phyloP scores from a whole-genome alignment of 2,113 vertebrate genomes.

The Neotoma lepida region DNA sequence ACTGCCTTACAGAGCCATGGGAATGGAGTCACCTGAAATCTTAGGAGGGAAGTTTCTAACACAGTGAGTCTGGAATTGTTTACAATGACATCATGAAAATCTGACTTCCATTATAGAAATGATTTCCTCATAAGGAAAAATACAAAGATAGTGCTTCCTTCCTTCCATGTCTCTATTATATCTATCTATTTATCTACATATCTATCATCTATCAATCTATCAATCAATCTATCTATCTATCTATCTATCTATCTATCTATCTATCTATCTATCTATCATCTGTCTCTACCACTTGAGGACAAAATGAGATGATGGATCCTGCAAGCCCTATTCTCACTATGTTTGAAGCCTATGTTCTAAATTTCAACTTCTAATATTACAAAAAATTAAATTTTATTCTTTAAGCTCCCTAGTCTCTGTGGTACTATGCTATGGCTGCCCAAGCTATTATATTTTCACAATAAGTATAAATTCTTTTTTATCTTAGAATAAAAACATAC shows the following conservation, averaged over 20 bases:
- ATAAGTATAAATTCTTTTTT: neutral
- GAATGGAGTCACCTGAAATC: neutral
- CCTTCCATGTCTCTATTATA: neutral
- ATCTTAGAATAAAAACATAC: neutral
- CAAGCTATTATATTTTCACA: neutral
- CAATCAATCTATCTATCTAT: neutral
- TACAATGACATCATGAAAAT: neutral
- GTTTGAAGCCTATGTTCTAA: neutral
- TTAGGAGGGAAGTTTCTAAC: neutral
- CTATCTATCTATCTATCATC: neutral
- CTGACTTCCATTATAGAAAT: neutral
- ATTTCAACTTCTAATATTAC: neutral
- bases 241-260: neutral
- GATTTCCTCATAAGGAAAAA: neutral
- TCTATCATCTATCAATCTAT: no score
- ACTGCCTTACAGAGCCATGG: neutral
- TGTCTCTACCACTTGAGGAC: neutral
- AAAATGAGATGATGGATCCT: neutral
- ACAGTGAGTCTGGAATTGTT: neutral
- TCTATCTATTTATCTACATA: neutral
- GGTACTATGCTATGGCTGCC: neutral
- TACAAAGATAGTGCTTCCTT: neutral
- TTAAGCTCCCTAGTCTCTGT: neutral
- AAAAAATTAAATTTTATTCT: slow-evolving; percentile 15
- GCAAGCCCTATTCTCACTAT: neutral